Conservation (phyloP, 2,888 invertebrate genomes). For the Megastigmus dorsalis region DNA sequence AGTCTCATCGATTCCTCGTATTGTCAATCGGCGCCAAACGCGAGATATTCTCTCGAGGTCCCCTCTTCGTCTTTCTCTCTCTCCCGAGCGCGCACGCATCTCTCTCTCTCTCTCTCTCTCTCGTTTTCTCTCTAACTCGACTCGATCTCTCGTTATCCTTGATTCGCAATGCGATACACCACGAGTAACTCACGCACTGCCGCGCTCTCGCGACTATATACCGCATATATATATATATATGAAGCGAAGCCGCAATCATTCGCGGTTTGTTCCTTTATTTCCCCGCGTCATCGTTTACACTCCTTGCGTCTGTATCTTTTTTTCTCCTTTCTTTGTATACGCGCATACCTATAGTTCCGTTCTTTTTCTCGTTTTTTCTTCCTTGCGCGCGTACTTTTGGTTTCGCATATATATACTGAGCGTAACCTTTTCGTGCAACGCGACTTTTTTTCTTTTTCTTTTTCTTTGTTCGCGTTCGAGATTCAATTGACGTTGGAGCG, state of each 20-base stretch:
- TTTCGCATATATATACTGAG: no score
- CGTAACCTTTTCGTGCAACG: no score
- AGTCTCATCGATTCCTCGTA: conserved; percentile 5
- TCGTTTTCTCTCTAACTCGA: conserved; percentile 20
- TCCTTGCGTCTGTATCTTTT: background rate
- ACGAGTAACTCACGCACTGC: conserved; percentile 11
- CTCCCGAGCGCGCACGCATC: no score
- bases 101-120: conserved; percentile 13
- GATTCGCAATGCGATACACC: conserved; percentile 46
- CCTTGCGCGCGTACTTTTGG: no score
- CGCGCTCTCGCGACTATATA: no score
- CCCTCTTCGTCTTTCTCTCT: conserved; percentile 9
- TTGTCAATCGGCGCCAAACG: conserved; percentile 20
- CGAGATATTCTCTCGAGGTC: conserved; percentile 5
- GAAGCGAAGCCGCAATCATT: conserved; percentile 10
- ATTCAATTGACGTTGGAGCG: no score
- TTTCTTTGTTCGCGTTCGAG: no score
- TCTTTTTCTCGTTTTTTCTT: background rate
- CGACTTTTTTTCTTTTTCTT: no score
- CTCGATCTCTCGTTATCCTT: conserved; percentile 53
- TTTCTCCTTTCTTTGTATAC: background rate
- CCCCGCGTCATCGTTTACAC: conserved; percentile 15
- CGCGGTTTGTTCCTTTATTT: conserved; percentile 28
- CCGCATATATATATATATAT: background rate
- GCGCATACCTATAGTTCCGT: no score